A percentile compares a stretch with the other conserved stretches of the same genome.
Evolutionary conservation across 2,888 invertebrate species (phyloP).

Genomic region (Argyresthia goedartella): DNA sequence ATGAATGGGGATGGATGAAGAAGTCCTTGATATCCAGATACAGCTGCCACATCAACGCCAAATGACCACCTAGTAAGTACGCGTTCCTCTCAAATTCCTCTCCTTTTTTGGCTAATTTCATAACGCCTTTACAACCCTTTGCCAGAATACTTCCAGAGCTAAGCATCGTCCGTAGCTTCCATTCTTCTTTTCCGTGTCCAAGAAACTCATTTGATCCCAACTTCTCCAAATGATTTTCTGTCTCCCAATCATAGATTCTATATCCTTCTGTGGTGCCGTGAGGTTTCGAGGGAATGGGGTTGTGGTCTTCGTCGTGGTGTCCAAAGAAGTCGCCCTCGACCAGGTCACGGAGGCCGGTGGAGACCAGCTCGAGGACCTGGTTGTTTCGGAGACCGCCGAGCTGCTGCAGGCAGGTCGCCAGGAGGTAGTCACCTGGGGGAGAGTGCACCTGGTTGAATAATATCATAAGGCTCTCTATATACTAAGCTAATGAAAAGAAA

Average conservation of each 20-base stretch:
- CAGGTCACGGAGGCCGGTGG: constrained; percentile 50
- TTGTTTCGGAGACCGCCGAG: constrained; percentile 51
- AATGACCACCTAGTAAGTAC: constrained; percentile 49
- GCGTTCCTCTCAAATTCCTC: constrained; percentile 40
- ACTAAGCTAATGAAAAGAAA: background rate
- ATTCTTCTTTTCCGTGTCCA: constrained; percentile 52
- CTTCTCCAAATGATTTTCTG: constrained; percentile 41
- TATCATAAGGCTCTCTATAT: background rate
- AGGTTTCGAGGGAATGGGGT: constrained; percentile 42
- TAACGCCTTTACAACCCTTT: constrained; percentile 56
- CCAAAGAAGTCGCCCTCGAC: constrained; percentile 57
- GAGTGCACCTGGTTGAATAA: too few species aligned
- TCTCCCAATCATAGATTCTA: constrained; percentile 44
- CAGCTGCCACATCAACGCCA: constrained; percentile 55
- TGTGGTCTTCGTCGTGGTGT: constrained; percentile 33
- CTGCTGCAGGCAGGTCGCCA: constrained; percentile 47
- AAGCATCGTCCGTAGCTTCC: constrained; percentile 49
- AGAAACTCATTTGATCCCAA: constrained; percentile 50
- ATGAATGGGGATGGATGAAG: constrained; percentile 49
- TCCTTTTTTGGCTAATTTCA: constrained; percentile 42
- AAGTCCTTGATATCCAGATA: constrained; percentile 57
- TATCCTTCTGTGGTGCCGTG: constrained; percentile 39
- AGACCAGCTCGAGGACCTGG: constrained; percentile 52
- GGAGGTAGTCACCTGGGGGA: constrained; percentile 46
- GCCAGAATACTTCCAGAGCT: constrained; percentile 52